Conservation (phyloP, 2,888 invertebrate species). For the Dicyrtoma fusca region DNA sequence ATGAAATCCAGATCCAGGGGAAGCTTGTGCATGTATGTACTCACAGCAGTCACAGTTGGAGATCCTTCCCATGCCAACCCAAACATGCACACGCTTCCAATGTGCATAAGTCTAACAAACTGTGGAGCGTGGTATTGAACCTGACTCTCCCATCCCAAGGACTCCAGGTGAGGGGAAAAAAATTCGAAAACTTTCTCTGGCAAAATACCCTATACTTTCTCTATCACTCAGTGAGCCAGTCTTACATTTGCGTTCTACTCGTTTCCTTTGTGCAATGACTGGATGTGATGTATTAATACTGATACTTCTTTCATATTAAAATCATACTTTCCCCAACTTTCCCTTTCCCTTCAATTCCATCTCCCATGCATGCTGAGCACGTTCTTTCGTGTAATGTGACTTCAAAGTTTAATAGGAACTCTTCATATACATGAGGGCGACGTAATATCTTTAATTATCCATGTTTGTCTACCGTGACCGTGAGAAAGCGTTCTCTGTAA, state of each 20-base stretch:
- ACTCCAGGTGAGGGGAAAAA: too few relatives aligned
- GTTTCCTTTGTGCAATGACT: background rate
- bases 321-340: constrained; percentile 1
- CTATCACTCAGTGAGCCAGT: background rate
- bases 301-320: constrained; percentile 15
- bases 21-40: background rate
- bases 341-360: background rate
- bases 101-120: too few relatives aligned
- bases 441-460: background rate
- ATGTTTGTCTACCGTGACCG: constrained; percentile 1
- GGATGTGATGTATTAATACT: background rate
- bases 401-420: too few relatives aligned
- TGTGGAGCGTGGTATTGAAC: too few relatives aligned
- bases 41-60: too few relatives aligned
- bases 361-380: background rate
- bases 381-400: too few relatives aligned
- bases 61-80: too few relatives aligned
- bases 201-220: background rate
- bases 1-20: background rate
- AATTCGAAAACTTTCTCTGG: background rate
- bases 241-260: background rate
- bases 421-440: background rate
- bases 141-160: background rate
- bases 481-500: constrained; percentile 14
- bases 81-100: too few relatives aligned